phyloP scores from a whole-genome alignment of 2,888 invertebrate species.

The Ochropleura plecta region DNA sequence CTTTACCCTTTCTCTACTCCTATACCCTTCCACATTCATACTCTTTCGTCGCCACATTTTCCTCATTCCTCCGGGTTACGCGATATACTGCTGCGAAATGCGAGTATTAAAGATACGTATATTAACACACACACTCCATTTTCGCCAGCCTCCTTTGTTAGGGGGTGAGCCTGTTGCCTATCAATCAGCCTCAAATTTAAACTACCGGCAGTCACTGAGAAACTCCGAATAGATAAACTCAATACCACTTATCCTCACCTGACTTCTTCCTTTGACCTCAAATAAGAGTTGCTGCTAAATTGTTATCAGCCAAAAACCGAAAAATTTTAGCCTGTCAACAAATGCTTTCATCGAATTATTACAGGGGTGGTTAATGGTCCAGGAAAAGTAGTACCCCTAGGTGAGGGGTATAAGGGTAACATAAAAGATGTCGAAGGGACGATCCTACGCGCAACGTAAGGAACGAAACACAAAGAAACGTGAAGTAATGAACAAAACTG shows the following conservation, averaged over 20 bases:
- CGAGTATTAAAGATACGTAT: not conserved
- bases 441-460: slow-evolving; percentile 44
- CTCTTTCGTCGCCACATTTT: too few relatives aligned
- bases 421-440: slow-evolving; percentile 61
- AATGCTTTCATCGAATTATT: slow-evolving; percentile 57
- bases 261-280: not conserved
- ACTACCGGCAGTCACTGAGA: not conserved
- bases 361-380: slow-evolving; percentile 65
- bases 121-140: not conserved
- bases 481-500: slow-evolving; percentile 40
- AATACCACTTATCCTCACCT: not conserved
- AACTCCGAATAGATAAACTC: not conserved
- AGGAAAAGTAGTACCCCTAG: slow-evolving; percentile 58
- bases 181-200: not conserved
- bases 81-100: not conserved
- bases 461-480: slow-evolving; percentile 40
- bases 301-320: slow-evolving; percentile 16
- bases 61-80: too few relatives aligned
- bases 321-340: slow-evolving; percentile 52
- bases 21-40: too few relatives aligned
- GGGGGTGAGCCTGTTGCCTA: not conserved
- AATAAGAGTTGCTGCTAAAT: slow-evolving; percentile 16
- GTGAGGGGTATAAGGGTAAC: slow-evolving; percentile 54
- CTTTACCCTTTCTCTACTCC: too few relatives aligned
- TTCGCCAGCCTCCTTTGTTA: not conserved